Evolutionary conservation across 2,113 vertebrate species (phyloP), one percentile per base, ranked within the genome.

Genomic region (Paradoxurus hermaphroditus): DNA sequence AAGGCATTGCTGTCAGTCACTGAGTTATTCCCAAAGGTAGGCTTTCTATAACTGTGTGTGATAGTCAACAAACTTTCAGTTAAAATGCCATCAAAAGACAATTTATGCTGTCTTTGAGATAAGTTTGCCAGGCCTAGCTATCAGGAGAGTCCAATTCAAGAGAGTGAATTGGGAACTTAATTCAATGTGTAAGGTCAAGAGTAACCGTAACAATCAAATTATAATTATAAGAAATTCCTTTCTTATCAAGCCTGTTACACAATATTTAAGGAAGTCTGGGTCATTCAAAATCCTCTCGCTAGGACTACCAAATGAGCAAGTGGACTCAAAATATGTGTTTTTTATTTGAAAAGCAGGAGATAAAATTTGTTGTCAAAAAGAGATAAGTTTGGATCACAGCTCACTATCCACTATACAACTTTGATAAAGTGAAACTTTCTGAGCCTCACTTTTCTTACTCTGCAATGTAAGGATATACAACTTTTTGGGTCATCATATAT

Each of bases 1-100:
- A 85, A 97, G 95, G 53, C 94, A 90, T 15, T 27, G 2, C 91
- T 91, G 91, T 97, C 95, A 90, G 36, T 90, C 92, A 94, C 75
- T 4, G 44, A 59, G 49, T 53, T 85, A 87, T 94, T 72, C 83
- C 39, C 87, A 85, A 41, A 78, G 23, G 86, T 41, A 85, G 13
- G 18, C 46, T 85, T 75, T 31, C 68, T 39, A 11, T 0, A 12
- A 51, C 21, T 16, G 19, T 39, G 11, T 3, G 6, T 16, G 65
- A 90, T 12, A 78, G 59, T 39, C 90, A 94, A 94, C 75, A 96
- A 84, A 92, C 79, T 90, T 88, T 46, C 63, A 49, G 39, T 72
- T 75, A 92, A 95, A 97, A 92, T 85, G 83, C 81, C 65, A 86
- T 67, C 7, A 18, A n/a, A 94, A 41, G 90, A 94, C 87, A 88